These are phyloP conservation scores for Liparis tanakae DNA, from an alignment of 2,797 vertebrate species.

Conservation along the genomic window DNA sequence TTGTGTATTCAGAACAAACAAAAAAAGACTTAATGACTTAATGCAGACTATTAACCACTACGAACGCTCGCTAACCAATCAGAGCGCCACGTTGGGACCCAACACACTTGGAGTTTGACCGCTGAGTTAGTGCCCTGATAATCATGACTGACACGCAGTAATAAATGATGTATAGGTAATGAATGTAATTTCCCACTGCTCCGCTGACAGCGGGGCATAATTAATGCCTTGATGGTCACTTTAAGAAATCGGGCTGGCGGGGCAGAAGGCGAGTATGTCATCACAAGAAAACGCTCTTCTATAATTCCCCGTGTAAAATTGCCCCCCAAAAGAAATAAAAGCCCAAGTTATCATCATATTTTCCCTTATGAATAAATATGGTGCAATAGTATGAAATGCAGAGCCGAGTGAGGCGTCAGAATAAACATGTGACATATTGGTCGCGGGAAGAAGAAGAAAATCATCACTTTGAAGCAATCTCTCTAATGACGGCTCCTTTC, in stretches of 20 bases:
- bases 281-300: conserved; percentile 33
- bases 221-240: conserved; percentile 64
- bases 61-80: background rate
- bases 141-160: conserved; percentile 60
- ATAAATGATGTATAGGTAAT: conserved; percentile 59
- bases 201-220: conserved; percentile 50
- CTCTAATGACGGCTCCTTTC: conserved; percentile 47
- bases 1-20: background rate
- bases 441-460: conserved; percentile 52
- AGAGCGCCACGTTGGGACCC: conserved; percentile 10
- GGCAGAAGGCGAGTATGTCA: conserved; percentile 31
- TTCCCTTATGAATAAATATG: conserved; percentile 31
- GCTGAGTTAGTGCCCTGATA: conserved; percentile 31
- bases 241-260: conserved; percentile 54
- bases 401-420: conserved; percentile 28
- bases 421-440: conserved; percentile 55
- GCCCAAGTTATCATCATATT: conserved; percentile 39
- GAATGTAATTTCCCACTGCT: conserved; percentile 56
- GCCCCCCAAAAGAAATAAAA: conserved; percentile 18
- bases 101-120: conserved; percentile 28
- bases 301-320: conserved; percentile 39
- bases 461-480: conserved; percentile 34
- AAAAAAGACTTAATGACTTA: background rate
- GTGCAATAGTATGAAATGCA: conserved; percentile 18
- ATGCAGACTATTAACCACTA: background rate